phyloP scores from a whole-genome alignment of 2,797 vertebrate species.

The Acanthurus tractus region DNA sequence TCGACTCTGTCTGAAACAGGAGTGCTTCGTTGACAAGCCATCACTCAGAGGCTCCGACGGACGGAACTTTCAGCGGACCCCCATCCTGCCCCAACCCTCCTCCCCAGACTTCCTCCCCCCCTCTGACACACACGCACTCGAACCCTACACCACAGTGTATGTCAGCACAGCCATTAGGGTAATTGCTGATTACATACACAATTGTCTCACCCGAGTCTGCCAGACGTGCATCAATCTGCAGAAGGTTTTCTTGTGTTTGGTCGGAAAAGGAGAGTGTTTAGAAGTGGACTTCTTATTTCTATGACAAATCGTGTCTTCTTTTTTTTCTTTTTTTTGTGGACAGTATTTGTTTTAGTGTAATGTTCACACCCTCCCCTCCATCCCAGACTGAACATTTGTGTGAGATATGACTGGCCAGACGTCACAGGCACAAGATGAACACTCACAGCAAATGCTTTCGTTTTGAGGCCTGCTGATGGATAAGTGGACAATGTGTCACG shows the following conservation, averaged over 20 bases:
- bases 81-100: slow-evolving; percentile 34
- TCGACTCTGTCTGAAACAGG: slow-evolving; percentile 81
- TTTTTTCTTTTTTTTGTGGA: slow-evolving; percentile 15
- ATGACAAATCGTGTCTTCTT: slow-evolving; percentile 13
- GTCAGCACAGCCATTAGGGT: slow-evolving; percentile 82
- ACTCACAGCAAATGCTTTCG: slow-evolving; percentile 72
- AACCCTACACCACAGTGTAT: slow-evolving; percentile 71
- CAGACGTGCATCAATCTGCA: slow-evolving; percentile 63
- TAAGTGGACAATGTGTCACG: slow-evolving; percentile 77
- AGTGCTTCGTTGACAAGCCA: slow-evolving; percentile 84
- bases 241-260: slow-evolving; percentile 45
- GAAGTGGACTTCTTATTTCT: slow-evolving; percentile 44
- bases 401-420: slow-evolving; percentile 47
- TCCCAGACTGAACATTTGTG: slow-evolving; percentile 16
- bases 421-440: slow-evolving; percentile 59
- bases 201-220: slow-evolving; percentile 67
- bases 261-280: slow-evolving; percentile 11
- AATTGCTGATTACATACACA: slow-evolving; percentile 82
- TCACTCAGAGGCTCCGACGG: slow-evolving; percentile 77
- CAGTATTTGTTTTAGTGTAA: slow-evolving; percentile 22
- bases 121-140: slow-evolving; percentile 58
- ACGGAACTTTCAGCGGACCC: slow-evolving; percentile 77
- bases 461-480: slow-evolving; percentile 71
- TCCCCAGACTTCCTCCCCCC: slow-evolving; percentile 27
- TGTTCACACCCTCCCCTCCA: slow-evolving; percentile 38